A percentile compares a stretch with the other conserved stretches of the same genome.
phyloP scores from a whole-genome alignment of 2,113 vertebrate species.

The Morone saxatilis region DNA sequence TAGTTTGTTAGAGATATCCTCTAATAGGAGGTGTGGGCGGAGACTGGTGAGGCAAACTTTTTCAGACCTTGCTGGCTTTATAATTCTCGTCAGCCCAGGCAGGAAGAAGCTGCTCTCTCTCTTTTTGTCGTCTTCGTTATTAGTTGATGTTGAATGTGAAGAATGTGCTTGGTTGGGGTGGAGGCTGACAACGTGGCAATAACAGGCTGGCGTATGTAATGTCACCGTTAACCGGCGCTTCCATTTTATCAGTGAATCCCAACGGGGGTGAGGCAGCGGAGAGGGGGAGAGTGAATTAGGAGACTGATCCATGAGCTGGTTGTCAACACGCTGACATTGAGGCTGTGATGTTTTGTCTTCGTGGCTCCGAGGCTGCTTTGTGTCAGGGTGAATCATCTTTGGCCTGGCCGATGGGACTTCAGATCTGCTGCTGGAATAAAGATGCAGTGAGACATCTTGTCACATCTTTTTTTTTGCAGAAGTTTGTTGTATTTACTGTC shows the following conservation, averaged over 20 bases:
- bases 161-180: not conserved
- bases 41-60: not conserved
- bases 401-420: not conserved
- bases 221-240: not conserved
- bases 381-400: not conserved
- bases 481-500: not conserved
- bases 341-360: not conserved
- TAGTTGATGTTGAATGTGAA: not conserved
- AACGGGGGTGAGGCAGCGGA: not conserved
- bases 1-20: not conserved
- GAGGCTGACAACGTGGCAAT: not conserved
- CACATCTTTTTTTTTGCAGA: not conserved
- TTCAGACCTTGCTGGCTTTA: not conserved
- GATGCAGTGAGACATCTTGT: not conserved
- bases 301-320: not conserved
- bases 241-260: constrained; percentile 1
- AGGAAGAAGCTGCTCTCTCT: not conserved
- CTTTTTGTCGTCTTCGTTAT: not conserved
- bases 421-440: not conserved
- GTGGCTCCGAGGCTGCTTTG: not conserved
- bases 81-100: not conserved
- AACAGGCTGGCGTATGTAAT: not conserved
- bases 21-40: too few species aligned
- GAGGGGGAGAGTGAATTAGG: not conserved
- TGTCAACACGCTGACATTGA: not conserved